A percentile compares a stretch with the other conserved stretches of the same genome.
Evolutionary conservation across 2,888 invertebrate species (phyloP).

Genomic region (Pristionchus fissidentatus): DNA sequence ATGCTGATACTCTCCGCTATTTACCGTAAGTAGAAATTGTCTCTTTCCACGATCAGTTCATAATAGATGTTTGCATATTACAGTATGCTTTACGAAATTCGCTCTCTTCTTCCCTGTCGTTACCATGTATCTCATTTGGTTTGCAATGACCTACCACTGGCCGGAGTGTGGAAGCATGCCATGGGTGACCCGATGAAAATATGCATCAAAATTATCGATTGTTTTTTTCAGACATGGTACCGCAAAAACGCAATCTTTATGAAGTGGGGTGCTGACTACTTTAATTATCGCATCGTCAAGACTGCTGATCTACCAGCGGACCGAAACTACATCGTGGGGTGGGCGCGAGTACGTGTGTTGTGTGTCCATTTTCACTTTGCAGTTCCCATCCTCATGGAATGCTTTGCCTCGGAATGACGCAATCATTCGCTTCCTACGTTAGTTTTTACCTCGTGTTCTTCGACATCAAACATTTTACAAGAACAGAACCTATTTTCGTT

Average conservation of each 20-base stretch:
- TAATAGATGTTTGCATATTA: neutral
- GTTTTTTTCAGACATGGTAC: neutral
- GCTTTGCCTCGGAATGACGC: neutral
- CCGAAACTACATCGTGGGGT: neutral
- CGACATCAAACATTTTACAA: neutral
- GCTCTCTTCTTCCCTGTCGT: neutral
- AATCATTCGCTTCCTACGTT: neutral
- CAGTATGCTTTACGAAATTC: neutral
- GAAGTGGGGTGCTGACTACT: neutral
- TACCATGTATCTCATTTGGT: neutral
- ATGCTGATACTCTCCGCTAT: neutral
- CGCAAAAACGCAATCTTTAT: neutral
- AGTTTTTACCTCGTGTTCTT: neutral
- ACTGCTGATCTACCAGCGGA: neutral
- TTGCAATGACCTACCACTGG: neutral
- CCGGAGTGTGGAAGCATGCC: neutral
- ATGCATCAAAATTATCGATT: no score
- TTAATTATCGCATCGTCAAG: neutral
- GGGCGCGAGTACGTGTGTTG: no score
- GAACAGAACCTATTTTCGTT: neutral
- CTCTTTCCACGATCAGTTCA: neutral
- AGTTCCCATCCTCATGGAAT: neutral
- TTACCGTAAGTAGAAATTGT: neutral
- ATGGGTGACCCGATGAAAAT: neutral
- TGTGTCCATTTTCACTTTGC: no score